phyloP scores from a whole-genome alignment of 1,140 invertebrate species.

The Apis cerana region DNA sequence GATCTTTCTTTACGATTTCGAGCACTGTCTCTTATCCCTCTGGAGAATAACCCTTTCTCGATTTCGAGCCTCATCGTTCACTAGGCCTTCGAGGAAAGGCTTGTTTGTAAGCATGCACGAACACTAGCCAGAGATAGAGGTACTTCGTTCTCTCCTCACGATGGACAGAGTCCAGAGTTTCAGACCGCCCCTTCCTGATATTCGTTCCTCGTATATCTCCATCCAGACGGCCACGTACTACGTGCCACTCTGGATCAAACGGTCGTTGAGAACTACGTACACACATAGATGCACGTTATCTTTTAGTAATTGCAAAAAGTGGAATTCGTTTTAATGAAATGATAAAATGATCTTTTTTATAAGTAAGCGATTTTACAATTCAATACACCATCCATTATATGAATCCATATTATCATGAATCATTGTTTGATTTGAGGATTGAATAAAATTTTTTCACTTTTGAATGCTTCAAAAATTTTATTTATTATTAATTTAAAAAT shows the following conservation, averaged over 20 bases:
- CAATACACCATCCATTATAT: no score
- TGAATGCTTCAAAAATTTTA: no score
- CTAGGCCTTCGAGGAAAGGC: constrained; percentile 28
- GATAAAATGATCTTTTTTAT: no score
- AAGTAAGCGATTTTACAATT: no score
- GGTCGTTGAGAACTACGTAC: constrained; percentile 26
- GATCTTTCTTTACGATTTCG: neutral
- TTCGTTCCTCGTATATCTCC: constrained; percentile 72
- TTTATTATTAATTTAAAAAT: no score
- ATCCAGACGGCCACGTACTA: neutral
- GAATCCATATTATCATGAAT: no score
- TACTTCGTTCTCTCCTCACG: constrained; percentile 18
- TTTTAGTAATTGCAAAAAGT: constrained; percentile 20
- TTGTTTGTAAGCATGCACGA: constrained; percentile 48
- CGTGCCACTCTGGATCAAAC: constrained; percentile 28
- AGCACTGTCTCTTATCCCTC: constrained; percentile 12
- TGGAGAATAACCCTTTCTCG: constrained; percentile 13
- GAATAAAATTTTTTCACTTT: no score
- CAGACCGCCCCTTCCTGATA: constrained; percentile 75
- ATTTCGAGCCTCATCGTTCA: constrained; percentile 17
- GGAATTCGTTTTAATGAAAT: neutral
- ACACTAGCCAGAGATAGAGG: neutral
- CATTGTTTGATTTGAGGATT: no score
- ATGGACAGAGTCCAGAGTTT: constrained; percentile 68
- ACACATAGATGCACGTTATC: constrained; percentile 7